Evolutionary conservation across 1,140 invertebrate species (phyloP).

Genomic region (Trachymyrmex cornetzi): DNA sequence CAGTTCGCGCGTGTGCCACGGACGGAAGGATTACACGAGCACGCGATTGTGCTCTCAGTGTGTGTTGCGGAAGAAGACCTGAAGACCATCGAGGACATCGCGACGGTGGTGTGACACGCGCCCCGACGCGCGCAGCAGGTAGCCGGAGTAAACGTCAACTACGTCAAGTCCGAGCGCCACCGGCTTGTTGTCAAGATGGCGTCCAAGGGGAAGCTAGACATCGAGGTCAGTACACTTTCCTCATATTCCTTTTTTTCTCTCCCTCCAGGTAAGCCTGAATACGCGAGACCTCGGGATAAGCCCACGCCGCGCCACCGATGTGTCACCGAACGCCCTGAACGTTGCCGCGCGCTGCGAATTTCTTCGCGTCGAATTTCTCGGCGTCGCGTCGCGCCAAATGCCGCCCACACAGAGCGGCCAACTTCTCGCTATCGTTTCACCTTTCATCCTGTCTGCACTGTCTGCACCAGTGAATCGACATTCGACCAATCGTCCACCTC

Average conservation of each 20-base stretch:
- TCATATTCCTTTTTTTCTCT: slow-evolving; percentile 19
- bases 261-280: neutral
- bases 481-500: neutral
- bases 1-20: slow-evolving; percentile 39
- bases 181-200: slow-evolving; percentile 84
- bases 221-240: slow-evolving; percentile 80
- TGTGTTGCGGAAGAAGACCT: neutral
- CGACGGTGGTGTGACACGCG: slow-evolving; percentile 9
- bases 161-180: slow-evolving; percentile 73
- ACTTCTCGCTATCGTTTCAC: too few species aligned
- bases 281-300: too few species aligned
- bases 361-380: too few species aligned
- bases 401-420: neutral
- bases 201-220: slow-evolving; percentile 83
- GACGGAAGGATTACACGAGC: slow-evolving; percentile 1
- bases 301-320: too few species aligned
- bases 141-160: slow-evolving; percentile 45
- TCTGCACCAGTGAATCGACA: too few species aligned
- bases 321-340: too few species aligned
- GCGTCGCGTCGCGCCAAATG: slow-evolving; percentile 1
- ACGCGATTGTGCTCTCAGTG: slow-evolving; percentile 9
- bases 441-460: too few species aligned
- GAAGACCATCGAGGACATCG: neutral
- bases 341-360: neutral
- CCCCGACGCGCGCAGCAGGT: slow-evolving; percentile 68